Base-by-base conservation (phyloP, 2,113 vertebrate genomes). In the Passer montanus region DNA sequence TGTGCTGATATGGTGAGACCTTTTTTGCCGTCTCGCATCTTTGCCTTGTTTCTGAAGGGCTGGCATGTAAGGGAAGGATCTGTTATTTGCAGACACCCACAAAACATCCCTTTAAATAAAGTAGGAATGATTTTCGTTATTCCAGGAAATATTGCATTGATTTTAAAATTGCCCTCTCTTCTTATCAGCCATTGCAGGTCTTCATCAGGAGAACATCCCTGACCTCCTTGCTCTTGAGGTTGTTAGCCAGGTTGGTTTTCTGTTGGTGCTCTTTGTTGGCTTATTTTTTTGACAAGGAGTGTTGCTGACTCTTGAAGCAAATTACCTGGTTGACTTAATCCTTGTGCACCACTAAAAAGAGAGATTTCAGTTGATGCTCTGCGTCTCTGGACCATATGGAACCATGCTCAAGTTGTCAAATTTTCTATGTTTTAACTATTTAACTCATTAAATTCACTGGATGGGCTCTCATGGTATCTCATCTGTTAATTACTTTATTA, bases 1-100 rank as follows among this genome's bases (percentile, higher is more conserved):
- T 91, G 95, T 98, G 98, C 97, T 98, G 98, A 98, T 98, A 96
- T 94, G 95, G 92, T 96, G 95, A 95, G 95, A 86, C 87, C 86
- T 95, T 96, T 97, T 95, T 93, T 97, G 94, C 97, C 95, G 95
- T 92, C 96, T 97, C 55, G 11, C 80, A 68, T 96, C 93, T 96
- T 96, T 94, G 82, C 91, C 91, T 93, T 93, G 88, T 93, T 94
- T 97, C 93, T 68, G 80, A 96, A 95, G 93, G 93, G 79, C 90
- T 81, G 52, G 30, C 67, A 47, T 8, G 52, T 84, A 95, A 96
- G 79, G 69, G 86, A 89, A 64, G 55, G 11, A 46, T 89, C 63
- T 82, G 94, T 97, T 97, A 96, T 97, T 95, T 95, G 95, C 91
- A 72, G 96, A 89, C 84, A 94, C 79, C 76, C 88, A 87, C 33